These are phyloP conservation scores for Ptychobarbus kaznakovi DNA, from an alignment of 2,797 vertebrate genomes.

Conservation along the genomic window DNA sequence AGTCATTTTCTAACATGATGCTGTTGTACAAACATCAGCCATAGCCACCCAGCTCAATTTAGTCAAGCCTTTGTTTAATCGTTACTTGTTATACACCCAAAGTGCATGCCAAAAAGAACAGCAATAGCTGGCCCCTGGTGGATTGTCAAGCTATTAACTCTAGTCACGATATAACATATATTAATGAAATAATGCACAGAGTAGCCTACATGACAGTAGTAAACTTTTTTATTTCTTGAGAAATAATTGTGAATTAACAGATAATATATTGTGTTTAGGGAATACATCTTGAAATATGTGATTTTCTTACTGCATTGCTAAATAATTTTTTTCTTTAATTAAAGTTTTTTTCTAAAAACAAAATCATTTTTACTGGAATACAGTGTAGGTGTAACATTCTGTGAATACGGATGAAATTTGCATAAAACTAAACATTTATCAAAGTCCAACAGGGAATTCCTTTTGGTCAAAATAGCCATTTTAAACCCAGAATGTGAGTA, in stretches of 20 bases:
- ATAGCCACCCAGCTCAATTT: neutral
- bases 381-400: neutral
- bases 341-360: too few species aligned
- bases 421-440: neutral
- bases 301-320: neutral
- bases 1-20: neutral
- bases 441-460: neutral
- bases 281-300: neutral
- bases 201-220: neutral
- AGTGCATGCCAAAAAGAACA: neutral
- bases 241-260: neutral
- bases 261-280: neutral
- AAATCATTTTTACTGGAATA: too few species aligned
- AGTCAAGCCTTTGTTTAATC: neutral
- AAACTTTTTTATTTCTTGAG: neutral
- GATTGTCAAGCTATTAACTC: neutral
- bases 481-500: neutral
- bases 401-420: neutral
- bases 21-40: neutral
- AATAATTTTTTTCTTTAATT: neutral
- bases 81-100: neutral
- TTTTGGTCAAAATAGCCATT: conserved; percentile 8
- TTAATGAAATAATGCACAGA: neutral
- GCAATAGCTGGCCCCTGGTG: neutral
- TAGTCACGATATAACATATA: neutral